Evolutionary conservation across 2,888 invertebrate species (phyloP).

Genomic region (Neocrepidodera transversa): DNA sequence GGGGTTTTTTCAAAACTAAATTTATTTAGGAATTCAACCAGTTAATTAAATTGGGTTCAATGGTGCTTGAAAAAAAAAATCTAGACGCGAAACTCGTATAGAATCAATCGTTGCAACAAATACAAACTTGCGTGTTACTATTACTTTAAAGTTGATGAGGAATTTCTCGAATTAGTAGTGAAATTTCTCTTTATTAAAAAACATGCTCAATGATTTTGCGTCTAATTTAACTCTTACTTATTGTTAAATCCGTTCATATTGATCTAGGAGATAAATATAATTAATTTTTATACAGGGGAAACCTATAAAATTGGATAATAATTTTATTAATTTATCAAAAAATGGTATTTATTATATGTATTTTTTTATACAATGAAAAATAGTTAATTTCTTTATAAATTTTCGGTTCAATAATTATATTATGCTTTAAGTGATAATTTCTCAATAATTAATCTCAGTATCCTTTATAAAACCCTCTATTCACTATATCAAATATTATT

Average conservation of each 20-base stretch:
- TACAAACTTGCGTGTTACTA: background rate
- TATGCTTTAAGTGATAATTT: too few relatives aligned
- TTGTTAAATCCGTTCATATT: background rate
- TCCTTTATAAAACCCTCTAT: too few relatives aligned
- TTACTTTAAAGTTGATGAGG: background rate
- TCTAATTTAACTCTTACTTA: background rate
- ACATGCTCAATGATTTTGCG: slow-evolving; percentile 1
- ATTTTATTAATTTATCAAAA: too few relatives aligned
- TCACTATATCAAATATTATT: too few relatives aligned
- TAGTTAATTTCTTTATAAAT: too few relatives aligned
- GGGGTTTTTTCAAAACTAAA: too few relatives aligned
- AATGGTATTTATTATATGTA: too few relatives aligned
- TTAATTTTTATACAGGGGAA: too few relatives aligned
- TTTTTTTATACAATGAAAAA: too few relatives aligned
- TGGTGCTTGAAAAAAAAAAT: background rate
- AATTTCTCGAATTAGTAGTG: slow-evolving; percentile 1
- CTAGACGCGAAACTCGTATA: background rate
- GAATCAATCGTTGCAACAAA: background rate
- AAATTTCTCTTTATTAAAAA: background rate
- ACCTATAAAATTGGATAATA: too few relatives aligned
- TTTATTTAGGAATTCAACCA: background rate
- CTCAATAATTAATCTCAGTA: too few relatives aligned
- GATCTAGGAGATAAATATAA: background rate
- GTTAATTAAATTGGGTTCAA: background rate
- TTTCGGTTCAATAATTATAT: too few relatives aligned